Evolutionary conservation across 2,888 invertebrate species (phyloP).

Genomic region (Lochmaea crataegi): DNA sequence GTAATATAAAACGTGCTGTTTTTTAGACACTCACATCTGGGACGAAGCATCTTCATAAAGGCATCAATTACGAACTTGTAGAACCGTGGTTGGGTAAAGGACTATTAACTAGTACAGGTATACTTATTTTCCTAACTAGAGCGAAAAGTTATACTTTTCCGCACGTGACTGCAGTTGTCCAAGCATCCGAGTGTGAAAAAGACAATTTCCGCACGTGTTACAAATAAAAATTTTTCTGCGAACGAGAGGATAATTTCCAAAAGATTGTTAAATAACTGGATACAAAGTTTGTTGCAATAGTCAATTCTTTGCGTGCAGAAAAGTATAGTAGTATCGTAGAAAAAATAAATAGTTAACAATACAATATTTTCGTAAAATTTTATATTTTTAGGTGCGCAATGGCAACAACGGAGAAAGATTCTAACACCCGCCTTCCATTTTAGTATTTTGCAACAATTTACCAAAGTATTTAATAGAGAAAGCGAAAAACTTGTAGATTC

Average conservation of each 20-base stretch:
- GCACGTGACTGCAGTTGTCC: too few relatives aligned
- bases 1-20: background rate
- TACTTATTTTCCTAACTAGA: too few relatives aligned
- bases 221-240: too few relatives aligned
- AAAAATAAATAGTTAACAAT: background rate
- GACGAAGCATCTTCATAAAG: conserved; percentile 38
- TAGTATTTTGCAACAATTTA: conserved; percentile 50
- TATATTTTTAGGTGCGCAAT: conserved; percentile 45
- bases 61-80: conserved; percentile 31
- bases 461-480: conserved; percentile 49
- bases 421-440: conserved; percentile 55
- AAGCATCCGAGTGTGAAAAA: too few relatives aligned
- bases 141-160: too few relatives aligned
- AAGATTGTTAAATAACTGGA: too few relatives aligned
- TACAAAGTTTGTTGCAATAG: conserved; percentile 6
- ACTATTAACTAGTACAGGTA: conserved; percentile 41
- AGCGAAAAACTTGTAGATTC: conserved; percentile 46
- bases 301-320: too few relatives aligned
- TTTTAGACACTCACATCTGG: conserved; percentile 36
- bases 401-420: conserved; percentile 52
- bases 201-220: too few relatives aligned
- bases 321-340: too few relatives aligned
- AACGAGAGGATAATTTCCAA: too few relatives aligned
- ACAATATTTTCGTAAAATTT: too few relatives aligned
- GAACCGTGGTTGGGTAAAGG: conserved; percentile 43